phyloP scores from a whole-genome alignment of 2,797 vertebrate genomes.

The Salmo trutta region DNA sequence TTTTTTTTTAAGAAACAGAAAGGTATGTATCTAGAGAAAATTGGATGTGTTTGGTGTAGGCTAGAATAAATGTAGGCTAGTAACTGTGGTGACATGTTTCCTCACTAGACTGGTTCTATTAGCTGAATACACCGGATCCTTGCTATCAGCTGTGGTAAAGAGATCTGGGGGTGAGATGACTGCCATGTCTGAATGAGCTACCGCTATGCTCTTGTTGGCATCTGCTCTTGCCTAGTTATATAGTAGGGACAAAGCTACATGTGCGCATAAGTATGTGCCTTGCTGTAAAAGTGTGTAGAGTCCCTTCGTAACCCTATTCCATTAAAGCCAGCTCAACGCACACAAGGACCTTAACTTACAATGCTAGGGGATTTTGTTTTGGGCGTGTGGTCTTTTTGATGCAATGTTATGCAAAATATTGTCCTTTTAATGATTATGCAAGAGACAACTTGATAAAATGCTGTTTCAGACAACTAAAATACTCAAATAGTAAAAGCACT shows the following conservation, averaged over 20 bases:
- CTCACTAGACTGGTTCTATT: not conserved
- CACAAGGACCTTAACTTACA: not conserved
- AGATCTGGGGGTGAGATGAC: not conserved
- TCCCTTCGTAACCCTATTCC: conserved; percentile 67
- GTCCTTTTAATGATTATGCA: not conserved
- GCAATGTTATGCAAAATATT: conserved; percentile 6
- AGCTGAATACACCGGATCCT: not conserved
- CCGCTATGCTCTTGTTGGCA: conserved; percentile 9
- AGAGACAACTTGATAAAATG: not conserved
- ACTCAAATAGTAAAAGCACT: not conserved
- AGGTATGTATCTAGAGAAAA: not conserved
- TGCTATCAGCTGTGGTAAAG: not conserved
- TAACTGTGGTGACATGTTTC: conserved; percentile 3
- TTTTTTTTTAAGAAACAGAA: not conserved
- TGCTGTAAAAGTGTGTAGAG: conserved; percentile 9
- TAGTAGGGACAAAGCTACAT: conserved; percentile 13
- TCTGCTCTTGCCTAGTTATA: conserved; percentile 31
- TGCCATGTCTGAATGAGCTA: conserved; percentile 6
- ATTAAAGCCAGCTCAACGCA: conserved; percentile 71
- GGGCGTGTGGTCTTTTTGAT: not conserved
- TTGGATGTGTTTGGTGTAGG: conserved; percentile 15
- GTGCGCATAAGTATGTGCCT: conserved; percentile 37
- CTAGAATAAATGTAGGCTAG: conserved; percentile 13
- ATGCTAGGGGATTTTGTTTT: not conserved
- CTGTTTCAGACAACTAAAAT: not conserved